phyloP scores from a whole-genome alignment of 2,113 vertebrate genomes.

The Phoenicopterus ruber region DNA sequence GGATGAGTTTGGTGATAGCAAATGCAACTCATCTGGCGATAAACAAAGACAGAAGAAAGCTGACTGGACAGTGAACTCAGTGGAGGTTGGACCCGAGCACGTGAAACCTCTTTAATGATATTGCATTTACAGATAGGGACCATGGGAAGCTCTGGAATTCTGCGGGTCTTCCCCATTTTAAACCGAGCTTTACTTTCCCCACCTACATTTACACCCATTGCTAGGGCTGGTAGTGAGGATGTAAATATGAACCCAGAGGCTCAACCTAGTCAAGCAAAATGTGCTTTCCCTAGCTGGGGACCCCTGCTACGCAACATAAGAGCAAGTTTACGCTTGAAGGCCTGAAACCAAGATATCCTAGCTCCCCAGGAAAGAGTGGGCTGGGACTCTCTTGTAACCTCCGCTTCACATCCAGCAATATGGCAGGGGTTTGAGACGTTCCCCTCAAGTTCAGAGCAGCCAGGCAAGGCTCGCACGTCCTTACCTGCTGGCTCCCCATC shows the following conservation, averaged over 20 bases:
- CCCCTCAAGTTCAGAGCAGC: not conserved
- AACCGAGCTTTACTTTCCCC: not conserved
- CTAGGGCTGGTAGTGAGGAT: not conserved
- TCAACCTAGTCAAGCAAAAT: not conserved
- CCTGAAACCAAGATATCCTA: accelerated
- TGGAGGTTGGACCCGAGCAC: not conserved
- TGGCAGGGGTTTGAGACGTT: not conserved
- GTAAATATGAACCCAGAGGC: not conserved
- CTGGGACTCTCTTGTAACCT: not conserved
- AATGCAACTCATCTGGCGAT: not conserved
- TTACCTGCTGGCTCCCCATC: not conserved
- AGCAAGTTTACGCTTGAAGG: not conserved
- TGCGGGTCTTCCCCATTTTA: not conserved
- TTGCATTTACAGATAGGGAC: not conserved
- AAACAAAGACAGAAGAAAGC: not conserved
- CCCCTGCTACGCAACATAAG: accelerated
- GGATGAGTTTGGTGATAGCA: too few species aligned
- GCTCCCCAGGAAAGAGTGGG: not conserved
- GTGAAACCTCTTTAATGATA: not conserved
- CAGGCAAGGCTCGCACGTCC: not conserved
- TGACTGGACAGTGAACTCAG: not conserved
- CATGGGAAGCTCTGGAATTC: not conserved
- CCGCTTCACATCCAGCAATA: accelerated
- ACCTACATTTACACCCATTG: not conserved
- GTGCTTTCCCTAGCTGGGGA: not conserved